These are phyloP conservation scores for Digitonthophagus gazella DNA, from an alignment of 2,888 invertebrate species.

Conservation along the genomic window DNA sequence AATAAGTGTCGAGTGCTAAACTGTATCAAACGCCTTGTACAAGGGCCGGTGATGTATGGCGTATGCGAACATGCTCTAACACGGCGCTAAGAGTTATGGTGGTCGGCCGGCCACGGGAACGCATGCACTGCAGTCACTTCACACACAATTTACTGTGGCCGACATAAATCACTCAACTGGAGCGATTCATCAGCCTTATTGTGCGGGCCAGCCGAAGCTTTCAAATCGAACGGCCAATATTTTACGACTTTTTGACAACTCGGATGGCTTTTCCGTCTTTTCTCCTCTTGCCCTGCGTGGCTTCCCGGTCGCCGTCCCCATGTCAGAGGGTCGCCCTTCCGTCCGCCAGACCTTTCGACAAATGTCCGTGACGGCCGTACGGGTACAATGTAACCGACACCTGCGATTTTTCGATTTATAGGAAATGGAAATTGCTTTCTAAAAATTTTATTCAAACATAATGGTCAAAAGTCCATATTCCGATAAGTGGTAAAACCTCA, in stretches of 20 bases:
- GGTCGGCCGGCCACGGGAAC: slow-evolving; percentile 41
- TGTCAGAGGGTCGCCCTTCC: slow-evolving; percentile 3
- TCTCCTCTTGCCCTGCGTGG: slow-evolving; percentile 35
- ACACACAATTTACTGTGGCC: slow-evolving; percentile 53
- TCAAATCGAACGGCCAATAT: slow-evolving; percentile 59
- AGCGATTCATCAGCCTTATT: slow-evolving; percentile 54
- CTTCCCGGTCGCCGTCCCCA: neutral
- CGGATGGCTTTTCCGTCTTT: slow-evolving; percentile 61
- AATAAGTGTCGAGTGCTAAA: slow-evolving; percentile 33
- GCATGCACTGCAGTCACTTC: slow-evolving; percentile 41
- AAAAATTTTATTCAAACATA: neutral
- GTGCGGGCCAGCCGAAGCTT: slow-evolving; percentile 44
- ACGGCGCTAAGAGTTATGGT: slow-evolving; percentile 42
- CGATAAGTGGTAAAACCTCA: too few relatives aligned
- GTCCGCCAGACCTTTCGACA: slow-evolving; percentile 1
- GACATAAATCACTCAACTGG: slow-evolving; percentile 53
- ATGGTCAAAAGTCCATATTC: neutral
- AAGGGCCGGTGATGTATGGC: slow-evolving; percentile 37
- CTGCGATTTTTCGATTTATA: slow-evolving; percentile 28
- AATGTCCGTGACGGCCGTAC: slow-evolving; percentile 23
- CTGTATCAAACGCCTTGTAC: slow-evolving; percentile 35
- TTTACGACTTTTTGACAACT: slow-evolving; percentile 69
- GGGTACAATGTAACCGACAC: slow-evolving; percentile 26
- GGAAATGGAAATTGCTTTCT: neutral
- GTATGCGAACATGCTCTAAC: slow-evolving; percentile 41